phyloP scores from a whole-genome alignment of 2,888 invertebrate genomes.

The Drosophila conformis region DNA sequence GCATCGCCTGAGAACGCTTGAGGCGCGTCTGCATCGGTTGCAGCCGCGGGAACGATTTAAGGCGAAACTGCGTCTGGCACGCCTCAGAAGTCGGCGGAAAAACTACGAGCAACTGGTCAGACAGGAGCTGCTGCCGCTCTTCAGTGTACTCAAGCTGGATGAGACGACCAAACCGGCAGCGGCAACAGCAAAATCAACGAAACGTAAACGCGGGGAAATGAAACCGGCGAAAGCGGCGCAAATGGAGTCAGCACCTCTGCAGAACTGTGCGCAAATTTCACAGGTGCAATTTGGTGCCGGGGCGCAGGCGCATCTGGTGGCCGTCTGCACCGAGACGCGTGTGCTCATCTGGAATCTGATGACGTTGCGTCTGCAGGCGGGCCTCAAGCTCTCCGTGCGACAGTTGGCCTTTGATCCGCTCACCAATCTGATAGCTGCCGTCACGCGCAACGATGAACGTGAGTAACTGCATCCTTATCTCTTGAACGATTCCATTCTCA shows the following conservation, averaged over 20 bases:
- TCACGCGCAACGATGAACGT: slow-evolving; percentile 88
- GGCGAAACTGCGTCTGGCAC: slow-evolving; percentile 79
- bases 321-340: slow-evolving; percentile 85
- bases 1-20: slow-evolving; percentile 45
- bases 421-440: slow-evolving; percentile 88
- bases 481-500: not conserved
- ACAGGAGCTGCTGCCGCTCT: slow-evolving; percentile 72
- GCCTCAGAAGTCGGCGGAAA: slow-evolving; percentile 52
- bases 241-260: slow-evolving; percentile 52
- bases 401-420: slow-evolving; percentile 87
- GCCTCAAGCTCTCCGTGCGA: slow-evolving; percentile 82
- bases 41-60: slow-evolving; percentile 78
- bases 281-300: slow-evolving; percentile 83
- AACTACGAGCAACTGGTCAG: slow-evolving; percentile 58
- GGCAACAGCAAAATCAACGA: not conserved
- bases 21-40: slow-evolving; percentile 62
- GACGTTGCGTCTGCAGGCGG: slow-evolving; percentile 88
- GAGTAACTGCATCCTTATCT: slow-evolving; percentile 76
- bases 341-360: slow-evolving; percentile 89
- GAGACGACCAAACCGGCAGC: slow-evolving; percentile 38
- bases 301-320: slow-evolving; percentile 78
- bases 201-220: slow-evolving; percentile 16
- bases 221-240: not conserved
- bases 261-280: slow-evolving; percentile 71
- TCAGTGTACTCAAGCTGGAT: slow-evolving; percentile 72